Conservation (phyloP, 2,797 vertebrate genomes). For the Hybognathus amarus region DNA sequence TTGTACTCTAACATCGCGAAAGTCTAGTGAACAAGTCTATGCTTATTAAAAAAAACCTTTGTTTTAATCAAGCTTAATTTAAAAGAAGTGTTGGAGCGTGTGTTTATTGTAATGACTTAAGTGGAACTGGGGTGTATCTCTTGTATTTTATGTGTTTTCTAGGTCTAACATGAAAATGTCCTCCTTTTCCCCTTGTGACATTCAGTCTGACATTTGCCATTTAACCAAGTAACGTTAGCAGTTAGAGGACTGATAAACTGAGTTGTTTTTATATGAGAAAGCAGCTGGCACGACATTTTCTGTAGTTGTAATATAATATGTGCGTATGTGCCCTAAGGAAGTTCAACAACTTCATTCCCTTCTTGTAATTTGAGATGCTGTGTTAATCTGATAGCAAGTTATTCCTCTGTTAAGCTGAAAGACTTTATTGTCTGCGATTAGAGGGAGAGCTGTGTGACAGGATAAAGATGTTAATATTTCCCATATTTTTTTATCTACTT, state of each 20-base stretch:
- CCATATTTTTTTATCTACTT: neutral
- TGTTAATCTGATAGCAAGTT: neutral
- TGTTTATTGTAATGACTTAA: neutral
- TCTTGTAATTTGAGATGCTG: constrained; percentile 12
- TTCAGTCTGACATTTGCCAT: constrained; percentile 47
- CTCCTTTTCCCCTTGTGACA: constrained; percentile 19
- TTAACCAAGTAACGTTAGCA: neutral
- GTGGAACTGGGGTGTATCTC: neutral
- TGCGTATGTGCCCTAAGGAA: neutral
- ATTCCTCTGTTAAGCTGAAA: neutral
- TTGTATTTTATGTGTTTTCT: neutral
- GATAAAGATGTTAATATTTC: neutral
- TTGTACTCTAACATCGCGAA: neutral
- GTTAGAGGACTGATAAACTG: neutral
- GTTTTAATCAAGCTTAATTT: neutral
- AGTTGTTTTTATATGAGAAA: constrained; percentile 22
- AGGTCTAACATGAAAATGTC: neutral
- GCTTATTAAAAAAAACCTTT: neutral
- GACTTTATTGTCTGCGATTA: neutral
- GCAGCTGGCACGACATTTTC: constrained; percentile 35
- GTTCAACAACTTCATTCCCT: constrained; percentile 1
- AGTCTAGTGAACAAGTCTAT: neutral
- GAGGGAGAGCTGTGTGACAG: neutral
- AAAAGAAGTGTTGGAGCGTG: neutral
- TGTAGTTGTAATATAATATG: neutral